Base-by-base conservation (phyloP, 1,140 invertebrate genomes). In the Protaetia brevitarsis region DNA sequence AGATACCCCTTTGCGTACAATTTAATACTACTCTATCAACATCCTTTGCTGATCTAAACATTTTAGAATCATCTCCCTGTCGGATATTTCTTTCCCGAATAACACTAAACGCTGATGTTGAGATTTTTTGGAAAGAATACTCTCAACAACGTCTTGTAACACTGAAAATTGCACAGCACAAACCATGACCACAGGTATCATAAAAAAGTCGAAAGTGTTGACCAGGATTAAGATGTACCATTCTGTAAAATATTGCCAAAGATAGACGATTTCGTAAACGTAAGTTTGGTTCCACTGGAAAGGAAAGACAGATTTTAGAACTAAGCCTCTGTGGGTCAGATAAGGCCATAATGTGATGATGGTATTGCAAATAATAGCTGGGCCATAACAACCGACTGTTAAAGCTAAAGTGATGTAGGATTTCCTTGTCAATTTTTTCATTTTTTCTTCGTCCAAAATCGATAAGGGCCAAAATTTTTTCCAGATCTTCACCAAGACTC, bases 231-330 rank as follows among this genome's bases (percentile, higher is more conserved):
- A 36, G 23, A 36, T 36, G 30, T 34, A 62, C 60, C 60, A 62
- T 23, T 62, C 60, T 0, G 21, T 26, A 16, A 62, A 34, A 26
- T 62, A 62, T 62, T 62, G 60, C 60, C 60, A 62, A 7, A 62
- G 10, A 36, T 34, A 62, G 3, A 62, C 27, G 1, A 19, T 7
- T 36, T 61, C 59, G 59, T 61, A 61, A 0, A 61, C 28, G 6
- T 62, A 62, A 23, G 60, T 62, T 16, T 62, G 29, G 26, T 62
- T 62, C 60, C 60, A 62, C 10, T 23, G 41, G 31, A 34, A 62
- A 6, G 60, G 60, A 34, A 36, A 62, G 4, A 34, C 31, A 4
- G 60, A 62, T 6, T 62, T 31, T 4, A 62, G 23, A 1, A 62
- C 29, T 37, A 62, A 62, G 6, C 29, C 19, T 6, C 23, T 11